phyloP scores from a whole-genome alignment of 2,797 vertebrate genomes.

The Halcyon badia region DNA sequence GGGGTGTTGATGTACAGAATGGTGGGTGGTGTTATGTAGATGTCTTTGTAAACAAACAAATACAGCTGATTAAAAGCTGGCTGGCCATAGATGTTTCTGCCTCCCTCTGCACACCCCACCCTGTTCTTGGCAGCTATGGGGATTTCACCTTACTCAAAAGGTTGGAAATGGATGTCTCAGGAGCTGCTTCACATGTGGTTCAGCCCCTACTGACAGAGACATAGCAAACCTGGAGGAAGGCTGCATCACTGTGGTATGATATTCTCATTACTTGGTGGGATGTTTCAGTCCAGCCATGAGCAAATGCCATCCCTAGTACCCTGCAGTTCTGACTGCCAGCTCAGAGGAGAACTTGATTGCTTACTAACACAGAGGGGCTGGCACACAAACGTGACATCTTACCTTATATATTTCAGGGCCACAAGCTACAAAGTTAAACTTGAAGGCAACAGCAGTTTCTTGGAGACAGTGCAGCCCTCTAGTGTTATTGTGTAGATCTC shows the following conservation, averaged over 20 bases:
- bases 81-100: neutral
- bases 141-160: neutral
- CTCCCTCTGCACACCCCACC: neutral
- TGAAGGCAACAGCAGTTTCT: neutral
- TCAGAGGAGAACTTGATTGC: neutral
- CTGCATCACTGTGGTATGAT: neutral
- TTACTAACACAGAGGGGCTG: neutral
- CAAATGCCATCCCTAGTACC: neutral
- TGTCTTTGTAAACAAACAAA: slow-evolving; percentile 27
- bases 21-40: slow-evolving; percentile 1
- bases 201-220: neutral
- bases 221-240: neutral
- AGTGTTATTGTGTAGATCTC: neutral
- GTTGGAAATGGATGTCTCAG: neutral
- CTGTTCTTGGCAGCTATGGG: neutral
- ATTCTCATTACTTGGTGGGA: neutral
- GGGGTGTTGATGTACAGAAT: neutral
- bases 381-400: neutral
- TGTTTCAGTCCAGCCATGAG: neutral
- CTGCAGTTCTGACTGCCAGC: neutral
- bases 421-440: neutral
- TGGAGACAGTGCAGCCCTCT: slow-evolving; percentile 38
- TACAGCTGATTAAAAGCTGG: neutral
- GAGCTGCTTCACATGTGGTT: neutral
- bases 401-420: neutral